Percentiles rank a stretch among this genome's conserved stretches.
Evolutionary conservation across 2,113 vertebrate species (phyloP).

Genomic region (Rhineura floridana): DNA sequence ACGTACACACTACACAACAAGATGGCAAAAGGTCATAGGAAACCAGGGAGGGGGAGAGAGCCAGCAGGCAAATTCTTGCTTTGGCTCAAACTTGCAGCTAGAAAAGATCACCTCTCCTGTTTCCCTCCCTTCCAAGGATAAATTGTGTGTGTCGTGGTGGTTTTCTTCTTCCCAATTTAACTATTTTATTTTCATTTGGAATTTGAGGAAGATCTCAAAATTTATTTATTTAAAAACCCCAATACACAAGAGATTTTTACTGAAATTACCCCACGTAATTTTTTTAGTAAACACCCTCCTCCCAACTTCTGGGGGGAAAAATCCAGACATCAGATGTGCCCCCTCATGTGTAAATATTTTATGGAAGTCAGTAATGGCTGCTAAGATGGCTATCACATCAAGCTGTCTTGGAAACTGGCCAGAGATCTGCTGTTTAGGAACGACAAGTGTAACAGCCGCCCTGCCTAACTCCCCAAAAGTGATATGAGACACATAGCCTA

Average conservation of each 20-base stretch:
- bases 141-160: not conserved
- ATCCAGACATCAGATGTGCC: not conserved
- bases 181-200: not conserved
- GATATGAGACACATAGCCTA: not conserved
- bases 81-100: not conserved
- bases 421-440: too few relatives aligned
- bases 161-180: too few relatives aligned
- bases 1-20: not conserved
- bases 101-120: not conserved
- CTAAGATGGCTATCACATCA: too few relatives aligned
- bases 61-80: not conserved
- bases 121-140: not conserved
- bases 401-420: not conserved
- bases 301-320: not conserved
- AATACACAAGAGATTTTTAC: not conserved
- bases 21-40: not conserved
- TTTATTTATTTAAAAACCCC: not conserved
- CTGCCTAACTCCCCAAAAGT: too few relatives aligned
- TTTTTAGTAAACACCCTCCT: not conserved
- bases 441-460: too few relatives aligned
- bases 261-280: not conserved
- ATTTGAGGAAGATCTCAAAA: not conserved
- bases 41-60: not conserved
- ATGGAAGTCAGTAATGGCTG: too few relatives aligned
- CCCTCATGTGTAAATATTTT: not conserved